Conservation (phyloP, 1,140 invertebrate genomes). For the Cydia pomonella region DNA sequence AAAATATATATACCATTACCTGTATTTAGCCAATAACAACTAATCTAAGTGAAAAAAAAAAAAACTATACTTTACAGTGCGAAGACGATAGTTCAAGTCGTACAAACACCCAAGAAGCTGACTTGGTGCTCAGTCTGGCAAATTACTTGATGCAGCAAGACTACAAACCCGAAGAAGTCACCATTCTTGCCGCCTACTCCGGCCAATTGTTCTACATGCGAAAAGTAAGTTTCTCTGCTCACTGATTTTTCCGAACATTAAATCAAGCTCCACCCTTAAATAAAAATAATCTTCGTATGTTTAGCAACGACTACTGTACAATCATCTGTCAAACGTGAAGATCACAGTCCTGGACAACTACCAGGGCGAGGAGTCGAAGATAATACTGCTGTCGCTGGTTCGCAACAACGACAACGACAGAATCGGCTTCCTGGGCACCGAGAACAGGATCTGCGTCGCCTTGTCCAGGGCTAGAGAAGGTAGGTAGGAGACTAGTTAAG, state of each 20-base stretch:
- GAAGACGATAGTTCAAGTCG: constrained; percentile 79
- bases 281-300: constrained; percentile 39
- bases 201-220: constrained; percentile 83
- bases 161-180: constrained; percentile 82
- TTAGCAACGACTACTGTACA: constrained; percentile 64
- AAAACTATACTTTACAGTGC: constrained; percentile 56
- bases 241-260: not conserved
- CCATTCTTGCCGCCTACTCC: constrained; percentile 85
- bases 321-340: constrained; percentile 71
- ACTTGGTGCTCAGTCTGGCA: constrained; percentile 80
- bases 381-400: constrained; percentile 91
- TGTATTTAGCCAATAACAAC: no score
- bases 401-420: constrained; percentile 85
- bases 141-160: constrained; percentile 83
- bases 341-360: constrained; percentile 90
- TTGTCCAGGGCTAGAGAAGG: constrained; percentile 90
- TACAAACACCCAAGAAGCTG: constrained; percentile 83
- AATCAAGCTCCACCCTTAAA: not conserved
- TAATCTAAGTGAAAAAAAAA: no score
- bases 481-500: constrained; percentile 34
- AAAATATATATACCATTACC: no score
- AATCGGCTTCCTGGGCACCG: constrained; percentile 88
- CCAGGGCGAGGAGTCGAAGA: constrained; percentile 93
- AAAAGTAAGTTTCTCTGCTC: constrained; percentile 53
- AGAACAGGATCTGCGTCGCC: constrained; percentile 92